These are phyloP conservation scores for Trichonephila clavipes DNA, from an alignment of 1,140 invertebrate species.

Conservation along the genomic window DNA sequence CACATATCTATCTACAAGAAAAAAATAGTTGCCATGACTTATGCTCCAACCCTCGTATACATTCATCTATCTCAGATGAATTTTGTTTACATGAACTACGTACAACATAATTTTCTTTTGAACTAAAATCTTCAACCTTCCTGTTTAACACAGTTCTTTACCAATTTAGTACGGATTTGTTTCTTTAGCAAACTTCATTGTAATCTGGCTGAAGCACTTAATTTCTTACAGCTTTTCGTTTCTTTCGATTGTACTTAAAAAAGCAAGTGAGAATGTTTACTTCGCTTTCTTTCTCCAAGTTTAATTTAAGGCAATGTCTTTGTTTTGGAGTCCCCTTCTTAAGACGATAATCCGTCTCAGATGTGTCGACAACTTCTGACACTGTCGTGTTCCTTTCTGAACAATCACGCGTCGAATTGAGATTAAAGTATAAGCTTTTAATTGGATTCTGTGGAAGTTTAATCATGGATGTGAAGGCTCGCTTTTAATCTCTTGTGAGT, in stretches of 20 bases:
- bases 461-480: neutral
- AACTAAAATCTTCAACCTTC: too few relatives aligned
- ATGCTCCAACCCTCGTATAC: too few relatives aligned
- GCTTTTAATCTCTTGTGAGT: neutral
- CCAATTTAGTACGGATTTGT: too few relatives aligned
- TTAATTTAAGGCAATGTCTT: conserved; percentile 8
- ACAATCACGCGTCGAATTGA: neutral
- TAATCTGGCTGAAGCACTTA: neutral
- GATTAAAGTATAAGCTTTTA: conserved; percentile 33
- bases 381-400: neutral
- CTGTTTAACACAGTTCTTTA: too few relatives aligned
- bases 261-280: neutral
- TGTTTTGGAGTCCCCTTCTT: neutral
- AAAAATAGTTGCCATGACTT: too few relatives aligned
- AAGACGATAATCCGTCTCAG: neutral
- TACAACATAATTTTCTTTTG: too few relatives aligned
- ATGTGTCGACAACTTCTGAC: conserved; percentile 20
- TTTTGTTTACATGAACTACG: too few relatives aligned
- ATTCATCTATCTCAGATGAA: too few relatives aligned
- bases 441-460: conserved; percentile 35
- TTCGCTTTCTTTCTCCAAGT: neutral
- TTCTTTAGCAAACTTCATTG: too few relatives aligned
- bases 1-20: too few relatives aligned
- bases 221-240: neutral
- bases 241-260: neutral